Percentiles rank a stretch among this genome's conserved stretches.
Evolutionary conservation across 2,797 vertebrate genomes (phyloP).

Genomic region (Limosa lapponica): DNA sequence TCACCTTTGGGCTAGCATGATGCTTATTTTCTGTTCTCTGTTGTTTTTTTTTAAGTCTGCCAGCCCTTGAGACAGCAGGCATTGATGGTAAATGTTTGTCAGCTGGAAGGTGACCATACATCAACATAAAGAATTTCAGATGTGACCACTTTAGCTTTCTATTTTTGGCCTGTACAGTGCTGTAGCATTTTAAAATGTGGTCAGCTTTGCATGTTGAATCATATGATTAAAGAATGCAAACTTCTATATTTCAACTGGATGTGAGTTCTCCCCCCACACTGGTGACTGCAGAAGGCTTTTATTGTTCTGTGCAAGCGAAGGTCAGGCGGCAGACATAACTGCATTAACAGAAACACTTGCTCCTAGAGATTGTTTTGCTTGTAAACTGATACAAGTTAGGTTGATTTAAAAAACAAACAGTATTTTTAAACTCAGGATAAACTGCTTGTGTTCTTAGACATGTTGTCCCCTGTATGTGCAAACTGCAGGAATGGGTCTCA

Average conservation of each 20-base stretch:
- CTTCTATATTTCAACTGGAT: neutral
- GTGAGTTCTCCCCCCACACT: neutral
- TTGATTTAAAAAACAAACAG: neutral
- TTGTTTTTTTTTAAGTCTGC: neutral
- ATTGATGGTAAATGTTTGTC: neutral
- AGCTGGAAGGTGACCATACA: neutral
- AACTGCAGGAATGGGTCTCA: neutral
- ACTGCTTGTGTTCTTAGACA: neutral
- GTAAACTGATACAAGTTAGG: neutral
- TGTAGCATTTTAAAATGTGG: neutral
- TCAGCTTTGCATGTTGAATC: neutral
- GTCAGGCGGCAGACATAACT: slow-evolving; percentile 6
- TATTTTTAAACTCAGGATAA: neutral
- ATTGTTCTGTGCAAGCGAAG: slow-evolving; percentile 10
- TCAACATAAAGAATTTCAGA: neutral
- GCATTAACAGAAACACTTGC: neutral
- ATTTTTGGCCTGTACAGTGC: neutral
- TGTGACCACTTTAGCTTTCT: neutral
- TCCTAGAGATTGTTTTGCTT: slow-evolving; percentile 2
- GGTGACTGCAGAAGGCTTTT: neutral
- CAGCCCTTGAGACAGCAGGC: neutral
- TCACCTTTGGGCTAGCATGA: neutral
- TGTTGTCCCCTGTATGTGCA: neutral
- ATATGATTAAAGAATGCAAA: neutral
- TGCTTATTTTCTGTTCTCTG: neutral